Percentiles rank a stretch among this genome's conserved stretches.
Conservation (phyloP, 1,140 invertebrate species). For the fruit fly (Drosophila melanogaster) region Release_6_plus_ISO1_MT NT_037436.4:17074001-17074500, state of each 20-base stretch:
- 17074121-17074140: constrained; percentile 1
- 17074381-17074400: constrained; percentile 91
- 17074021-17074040: constrained; percentile 39
- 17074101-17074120: constrained; percentile 22
- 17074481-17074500: constrained; percentile 35
- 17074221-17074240: constrained; percentile 97
- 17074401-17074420: constrained; percentile 56
- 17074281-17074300: not conserved
- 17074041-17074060: constrained; percentile 45
- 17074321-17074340: not conserved
- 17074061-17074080: constrained; percentile 51
- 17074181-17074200: constrained; percentile 93
- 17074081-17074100: constrained; percentile 8
- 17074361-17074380: constrained; percentile 98
- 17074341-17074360: constrained; percentile 94
- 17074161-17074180: constrained; percentile 11
- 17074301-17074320: not conserved
- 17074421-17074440: constrained; percentile 65
- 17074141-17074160: constrained; percentile 19
- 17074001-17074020: constrained; percentile 22
- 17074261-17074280: constrained; percentile 96
- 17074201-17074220: constrained; percentile 98
- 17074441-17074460: constrained; percentile 68
- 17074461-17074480: constrained; percentile 52
- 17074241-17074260: constrained; percentile 96